Base-by-base conservation (phyloP, 2,113 vertebrate species). In the Nestor notabilis region DNA sequence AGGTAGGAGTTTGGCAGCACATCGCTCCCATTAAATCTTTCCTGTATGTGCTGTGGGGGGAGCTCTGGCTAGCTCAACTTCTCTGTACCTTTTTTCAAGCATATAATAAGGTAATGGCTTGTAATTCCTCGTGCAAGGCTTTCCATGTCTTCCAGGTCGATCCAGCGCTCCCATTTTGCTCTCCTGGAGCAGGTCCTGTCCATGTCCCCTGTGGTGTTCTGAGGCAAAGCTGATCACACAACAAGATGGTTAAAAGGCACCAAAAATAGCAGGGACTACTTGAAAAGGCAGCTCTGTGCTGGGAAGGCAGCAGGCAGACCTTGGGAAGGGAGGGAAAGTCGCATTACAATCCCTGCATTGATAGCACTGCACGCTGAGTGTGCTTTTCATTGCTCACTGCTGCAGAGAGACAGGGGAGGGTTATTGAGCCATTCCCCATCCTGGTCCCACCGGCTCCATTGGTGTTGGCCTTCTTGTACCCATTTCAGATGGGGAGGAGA, bases 221-320 rank as follows among this genome's bases (percentile, higher is more conserved):
- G 52, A 47, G 63, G 61, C 53, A 79, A 46, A 95, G 72, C 70
- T 60, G 80, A 53, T 90, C 81, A 76, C 39, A 75, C 4, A 29
- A 23, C 6, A 55, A 75, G 83, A 65, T 17, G 39, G 56, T 76
- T 80, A 50, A 93, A 93, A 93, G 46, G 52, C 65, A 58, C 65
- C 27, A 15, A 87, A 58, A 90, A 93, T 72, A 96, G 77, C 76
- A 33, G 64, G 41, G 39, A 20, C 77, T 72, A 37, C 28, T 91
- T 91, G 87, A 93, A 88, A 96, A 97, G 60, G 90, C 71, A 83
- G 85, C 70, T 85, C 43, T 66, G 43, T 92, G 93, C 77, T 1
- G 43, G 71, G 50, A 61, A 96, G 64, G 66, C 85, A 46, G 47
- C 66, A 49, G 83, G 11, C 5, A 0, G 92, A 72, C 64, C 55